A percentile compares a stretch with the other conserved stretches of the same genome.
phyloP scores from a whole-genome alignment of 2,797 vertebrate species.

The Furcifer pardalis region DNA sequence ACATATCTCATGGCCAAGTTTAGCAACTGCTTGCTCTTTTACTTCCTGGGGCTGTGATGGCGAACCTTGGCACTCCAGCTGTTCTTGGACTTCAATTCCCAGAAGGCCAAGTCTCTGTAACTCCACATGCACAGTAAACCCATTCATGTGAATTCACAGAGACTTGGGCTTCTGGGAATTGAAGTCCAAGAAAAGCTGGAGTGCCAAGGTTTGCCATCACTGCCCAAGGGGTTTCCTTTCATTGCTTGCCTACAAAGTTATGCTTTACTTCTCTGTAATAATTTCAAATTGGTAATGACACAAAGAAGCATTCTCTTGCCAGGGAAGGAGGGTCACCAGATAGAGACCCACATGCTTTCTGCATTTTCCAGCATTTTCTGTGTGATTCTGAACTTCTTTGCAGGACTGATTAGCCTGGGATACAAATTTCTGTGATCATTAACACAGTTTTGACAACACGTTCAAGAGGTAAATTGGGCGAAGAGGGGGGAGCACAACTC shows the following conservation, averaged over 20 bases:
- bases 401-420: too few relatives aligned
- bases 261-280: slow-evolving; percentile 7
- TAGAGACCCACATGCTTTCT: not conserved
- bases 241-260: not conserved
- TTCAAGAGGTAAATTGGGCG: not conserved
- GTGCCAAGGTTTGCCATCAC: too few relatives aligned
- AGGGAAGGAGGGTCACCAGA: not conserved
- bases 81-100: too few relatives aligned
- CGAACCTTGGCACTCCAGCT: too few relatives aligned
- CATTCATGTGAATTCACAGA: too few relatives aligned
- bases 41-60: not conserved
- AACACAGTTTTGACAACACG: not conserved
- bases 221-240: too few relatives aligned
- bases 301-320: not conserved
- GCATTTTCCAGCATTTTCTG: not conserved
- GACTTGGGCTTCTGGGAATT: too few relatives aligned
- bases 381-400: not conserved
- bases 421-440: not conserved
- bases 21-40: not conserved
- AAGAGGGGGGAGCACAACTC: not conserved
- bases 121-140: too few relatives aligned
- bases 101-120: too few relatives aligned
- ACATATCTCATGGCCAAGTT: not conserved
- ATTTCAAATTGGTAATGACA: slow-evolving; percentile 12
- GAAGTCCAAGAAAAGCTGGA: too few relatives aligned